These are phyloP conservation scores for Sarcophilus harrisii DNA, from an alignment of 2,797 vertebrate species.

Conservation along the genomic window DNA sequence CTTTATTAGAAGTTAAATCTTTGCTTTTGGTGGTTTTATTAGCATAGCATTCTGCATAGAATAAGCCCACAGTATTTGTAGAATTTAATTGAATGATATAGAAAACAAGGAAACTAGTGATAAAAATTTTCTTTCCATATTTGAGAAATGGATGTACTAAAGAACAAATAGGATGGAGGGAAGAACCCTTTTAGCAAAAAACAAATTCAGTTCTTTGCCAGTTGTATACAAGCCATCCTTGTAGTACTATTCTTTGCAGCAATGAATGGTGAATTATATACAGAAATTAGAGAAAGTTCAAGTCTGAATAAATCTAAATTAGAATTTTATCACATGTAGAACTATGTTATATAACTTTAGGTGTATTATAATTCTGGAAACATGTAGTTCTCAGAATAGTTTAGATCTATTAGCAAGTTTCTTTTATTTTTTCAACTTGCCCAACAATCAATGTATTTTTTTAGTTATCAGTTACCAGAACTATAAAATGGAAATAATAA, in stretches of 20 bases:
- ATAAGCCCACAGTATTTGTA: not conserved
- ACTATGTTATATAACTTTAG: not conserved
- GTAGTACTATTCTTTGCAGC: not conserved
- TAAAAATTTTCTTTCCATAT: not conserved
- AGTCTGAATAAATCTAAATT: not conserved
- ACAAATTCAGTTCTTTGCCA: not conserved
- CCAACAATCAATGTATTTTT: not conserved
- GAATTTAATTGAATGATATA: not conserved
- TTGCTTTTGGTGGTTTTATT: not conserved
- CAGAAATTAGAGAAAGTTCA: not conserved
- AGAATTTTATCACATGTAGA: not conserved
- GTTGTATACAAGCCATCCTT: not conserved
- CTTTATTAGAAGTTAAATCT: constrained; percentile 1
- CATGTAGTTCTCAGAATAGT: not conserved
- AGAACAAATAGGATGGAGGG: not conserved
- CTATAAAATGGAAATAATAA: not conserved
- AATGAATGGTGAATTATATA: not conserved
- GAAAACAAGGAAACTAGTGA: not conserved
- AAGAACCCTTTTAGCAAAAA: not conserved
- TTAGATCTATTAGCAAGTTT: constrained; percentile 33
- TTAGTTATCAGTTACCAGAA: not conserved
- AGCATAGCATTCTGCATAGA: not conserved
- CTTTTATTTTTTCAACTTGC: not conserved
- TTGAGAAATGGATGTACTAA: not conserved
- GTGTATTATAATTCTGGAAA: constrained; percentile 10